Evolutionary conservation across 2,113 vertebrate species (phyloP).

Genomic region (Rhinolophus ferrumequinum): DNA sequence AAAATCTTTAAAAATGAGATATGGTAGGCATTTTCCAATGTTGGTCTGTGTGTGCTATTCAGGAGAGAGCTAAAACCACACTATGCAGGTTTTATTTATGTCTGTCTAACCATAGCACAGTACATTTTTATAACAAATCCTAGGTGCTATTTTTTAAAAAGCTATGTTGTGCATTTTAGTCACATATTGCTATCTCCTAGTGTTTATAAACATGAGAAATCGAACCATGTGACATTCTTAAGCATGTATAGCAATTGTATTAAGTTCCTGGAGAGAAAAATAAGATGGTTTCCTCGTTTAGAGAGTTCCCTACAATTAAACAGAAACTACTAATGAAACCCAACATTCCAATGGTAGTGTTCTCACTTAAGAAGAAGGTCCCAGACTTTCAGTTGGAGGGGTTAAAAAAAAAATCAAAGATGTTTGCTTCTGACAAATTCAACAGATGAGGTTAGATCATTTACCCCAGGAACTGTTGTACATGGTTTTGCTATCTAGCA

Average conservation of each 20-base stretch:
- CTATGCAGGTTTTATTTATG: neutral
- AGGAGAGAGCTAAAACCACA: neutral
- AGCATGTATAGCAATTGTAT: neutral
- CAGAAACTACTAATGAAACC: slow-evolving; percentile 27
- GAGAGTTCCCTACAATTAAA: neutral
- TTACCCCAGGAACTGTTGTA: neutral
- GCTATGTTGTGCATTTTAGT: neutral
- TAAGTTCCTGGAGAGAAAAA: slow-evolving; percentile 33
- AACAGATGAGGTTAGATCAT: neutral
- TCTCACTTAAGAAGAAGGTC: neutral
- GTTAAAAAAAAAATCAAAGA: neutral
- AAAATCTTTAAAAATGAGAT: neutral
- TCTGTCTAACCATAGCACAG: neutral
- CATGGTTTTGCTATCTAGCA: neutral
- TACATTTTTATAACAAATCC: neutral
- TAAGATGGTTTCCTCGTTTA: neutral
- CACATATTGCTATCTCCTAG: neutral
- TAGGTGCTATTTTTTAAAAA: slow-evolving; percentile 19
- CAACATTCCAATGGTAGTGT: neutral
- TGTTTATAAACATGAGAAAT: slow-evolving; percentile 52
- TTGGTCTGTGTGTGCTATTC: neutral
- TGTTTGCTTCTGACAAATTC: slow-evolving; percentile 3
- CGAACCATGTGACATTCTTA: slow-evolving; percentile 1
- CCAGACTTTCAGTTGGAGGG: neutral
- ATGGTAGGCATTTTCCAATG: neutral